Base-by-base conservation (phyloP, 1,140 invertebrate species). In the Drosophila malerkotliana region DNA sequence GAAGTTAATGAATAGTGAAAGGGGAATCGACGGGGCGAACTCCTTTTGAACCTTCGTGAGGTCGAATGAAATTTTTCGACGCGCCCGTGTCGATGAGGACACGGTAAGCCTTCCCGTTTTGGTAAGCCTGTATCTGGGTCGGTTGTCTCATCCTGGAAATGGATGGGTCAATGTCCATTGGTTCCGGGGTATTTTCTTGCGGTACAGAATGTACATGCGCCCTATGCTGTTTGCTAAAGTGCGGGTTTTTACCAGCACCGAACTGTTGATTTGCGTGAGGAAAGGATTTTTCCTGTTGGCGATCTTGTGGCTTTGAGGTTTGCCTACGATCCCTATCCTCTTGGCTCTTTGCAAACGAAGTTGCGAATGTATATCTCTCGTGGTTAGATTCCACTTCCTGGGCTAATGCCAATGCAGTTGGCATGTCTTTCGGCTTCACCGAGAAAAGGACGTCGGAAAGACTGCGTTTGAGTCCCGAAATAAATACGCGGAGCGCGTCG, bases 61-160 rank as follows among this genome's bases (percentile, higher is more conserved):
- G 55, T 53, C 57, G 30, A 12, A 68, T 68, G 41, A 53, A 60
- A 48, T 68, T 68, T 47, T 67, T 52, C 1, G 63, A 58, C 28
- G 54, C 63, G 28, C 67, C 67, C 15, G 59, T 71, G 54, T 72
- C 61, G n/a, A 56, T 69, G 37, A 72, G 47, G 18, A n/a, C n/a
- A n/a, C n/a, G n/a, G n/a, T n/a, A n/a, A n/a, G n/a, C n/a, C n/a
- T n/a, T 15, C 18, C 18, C 18, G 18, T 21, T 21, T 21, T 21
- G 18, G 18, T 21, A 21, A 21, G 18, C 18, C 18, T 21, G 18
- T 21, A 1, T 21, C 18, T 21, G 18, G 18, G 18, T 21, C 18
- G 18, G 18, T 21, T 21, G 18, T 21, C 18, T 21, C 18, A 21
- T 21, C 18, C 18, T 21, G 18, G 2, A 21, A 21, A 21, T 21